Evolutionary conservation across 2,888 invertebrate genomes (phyloP), one percentile per base, ranked within the genome.

Genomic region (Oligia latruncula): DNA sequence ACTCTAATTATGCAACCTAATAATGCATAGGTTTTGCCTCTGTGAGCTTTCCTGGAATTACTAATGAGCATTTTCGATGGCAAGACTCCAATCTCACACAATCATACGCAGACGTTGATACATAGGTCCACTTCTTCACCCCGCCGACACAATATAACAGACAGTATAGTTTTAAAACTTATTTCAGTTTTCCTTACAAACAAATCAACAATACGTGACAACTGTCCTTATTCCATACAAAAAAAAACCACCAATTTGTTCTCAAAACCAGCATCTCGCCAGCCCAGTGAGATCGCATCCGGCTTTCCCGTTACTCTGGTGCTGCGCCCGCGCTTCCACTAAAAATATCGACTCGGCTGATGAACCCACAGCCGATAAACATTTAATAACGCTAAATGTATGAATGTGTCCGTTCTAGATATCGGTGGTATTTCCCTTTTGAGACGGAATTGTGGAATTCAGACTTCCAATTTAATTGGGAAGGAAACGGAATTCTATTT

Each of bases 281-380:
- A 76, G 60, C 82, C 49, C 72, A 66, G 40, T 68, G 80, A 83
- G 67, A 79, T 85, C 83, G 85, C 80, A 90, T 93, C 92, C 92
- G 92, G 91, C 90, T 92, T 93, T 93, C 92, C 95, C 93, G 93
- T 92, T 94, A 94, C 83, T 85, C 89, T 83, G 80, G 67, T 79
- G 80, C 65, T 80, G 77, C 88, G 81, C 80, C 60, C 68, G 68
- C 81, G 82, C 87, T 88, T 90, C 90, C 80, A 91, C 94, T 94
- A 94, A 93, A 94, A 92, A 94, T 94, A 95, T 90, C 86, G 70
- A n/a, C 88, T 78, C 90, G 89, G 84, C 88, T 90, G 92, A 89
- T 91, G 89, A 92, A 92, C 92, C 82, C 90, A 60, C 85, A 85
- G 74, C 87, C 87, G 86, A 89, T 88, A 89, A 88, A 84, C 80